Evolutionary conservation across 1,140 invertebrate genomes (phyloP), one percentile per base, ranked within the genome.

Genomic region (Yoshiicerus persimilis): DNA sequence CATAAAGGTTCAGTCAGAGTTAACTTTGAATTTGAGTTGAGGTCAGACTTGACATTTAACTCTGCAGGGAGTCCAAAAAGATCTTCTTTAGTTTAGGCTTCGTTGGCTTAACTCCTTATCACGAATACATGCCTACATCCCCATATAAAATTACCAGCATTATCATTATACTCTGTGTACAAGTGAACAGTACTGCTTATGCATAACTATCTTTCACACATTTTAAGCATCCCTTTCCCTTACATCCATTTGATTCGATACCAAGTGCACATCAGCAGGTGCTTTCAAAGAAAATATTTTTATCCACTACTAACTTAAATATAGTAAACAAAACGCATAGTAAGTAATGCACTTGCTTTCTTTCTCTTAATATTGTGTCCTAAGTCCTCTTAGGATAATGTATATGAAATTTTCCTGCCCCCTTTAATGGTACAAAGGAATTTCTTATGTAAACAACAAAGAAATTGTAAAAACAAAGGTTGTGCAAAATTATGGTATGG

Each of bases 11-110:
- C 75, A 80, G 75, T 20, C 75, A 80, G 75, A 80, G 75, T 80
- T 70, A 70, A 70, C 66, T 70, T 80, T 80, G 75, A 80, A 80
- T 80, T 62, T 27, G 87, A 87, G 80, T 86, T 89, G 89, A 89
- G 89, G 89, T 89, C 87, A 89, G 87, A 88, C 83, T 88, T 89
- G 89, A 89, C 89, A 86, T 89, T 87, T 87, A 87, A n/a, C 89
- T 84, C 87, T 70, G 84, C 87, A 88, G 66, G 89, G 86, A 64
- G 75, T 87, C 77, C 56, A 47, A 39, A 36, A 80, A 32, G 75
- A 80, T 80, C 75, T 80, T 80, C 75, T 80, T 36, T 36, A 80
- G 75, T 38, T 80, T 80, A 38, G 30, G 75, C 75, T 36, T 80
- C 75, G 30, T 36, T 80, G 30, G 75, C 30, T 80, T 80, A 80